A percentile compares a stretch with the other conserved stretches of the same genome.
Evolutionary conservation across 2,888 invertebrate species (phyloP).

Genomic region (Epicampocera succincta): DNA sequence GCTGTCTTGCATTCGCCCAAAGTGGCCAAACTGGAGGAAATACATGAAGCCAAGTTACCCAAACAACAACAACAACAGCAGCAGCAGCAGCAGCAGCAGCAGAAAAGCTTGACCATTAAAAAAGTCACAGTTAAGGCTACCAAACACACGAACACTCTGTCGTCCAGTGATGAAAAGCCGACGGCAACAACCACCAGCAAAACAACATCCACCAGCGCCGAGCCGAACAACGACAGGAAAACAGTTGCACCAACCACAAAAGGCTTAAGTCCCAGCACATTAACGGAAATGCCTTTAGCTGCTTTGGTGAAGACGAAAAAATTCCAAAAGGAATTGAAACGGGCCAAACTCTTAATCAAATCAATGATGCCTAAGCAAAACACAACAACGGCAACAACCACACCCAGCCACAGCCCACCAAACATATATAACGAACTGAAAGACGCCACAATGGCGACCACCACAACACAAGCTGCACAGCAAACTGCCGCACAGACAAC

Average conservation of each 20-base stretch:
- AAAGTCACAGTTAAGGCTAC: slow-evolving; percentile 61
- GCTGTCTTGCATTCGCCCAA: slow-evolving; percentile 68
- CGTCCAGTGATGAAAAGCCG: not conserved
- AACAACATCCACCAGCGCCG: slow-evolving; percentile 33
- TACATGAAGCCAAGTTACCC: slow-evolving; percentile 56
- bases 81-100: slow-evolving; percentile 38
- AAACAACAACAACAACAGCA: slow-evolving; percentile 44
- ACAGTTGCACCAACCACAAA: slow-evolving; percentile 11
- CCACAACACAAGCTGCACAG: not conserved
- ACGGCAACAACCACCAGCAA: not conserved
- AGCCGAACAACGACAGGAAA: slow-evolving; percentile 11
- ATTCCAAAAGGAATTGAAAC: slow-evolving; percentile 77
- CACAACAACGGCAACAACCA: slow-evolving; percentile 4
- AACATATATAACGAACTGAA: not conserved
- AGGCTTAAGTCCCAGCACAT: slow-evolving; percentile 29
- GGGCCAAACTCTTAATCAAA: slow-evolving; percentile 79
- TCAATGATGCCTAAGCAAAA: slow-evolving; percentile 70
- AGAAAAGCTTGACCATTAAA: slow-evolving; percentile 66
- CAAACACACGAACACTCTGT: slow-evolving; percentile 38
- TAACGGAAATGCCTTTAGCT: slow-evolving; percentile 59
- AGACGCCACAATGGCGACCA: not conserved
- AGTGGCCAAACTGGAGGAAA: slow-evolving; percentile 68
- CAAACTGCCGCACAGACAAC: slow-evolving; percentile 9
- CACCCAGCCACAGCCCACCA: not conserved
- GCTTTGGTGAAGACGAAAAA: slow-evolving; percentile 71